Conservation (phyloP, 2,888 invertebrate genomes). For the Beris morrisii region DNA sequence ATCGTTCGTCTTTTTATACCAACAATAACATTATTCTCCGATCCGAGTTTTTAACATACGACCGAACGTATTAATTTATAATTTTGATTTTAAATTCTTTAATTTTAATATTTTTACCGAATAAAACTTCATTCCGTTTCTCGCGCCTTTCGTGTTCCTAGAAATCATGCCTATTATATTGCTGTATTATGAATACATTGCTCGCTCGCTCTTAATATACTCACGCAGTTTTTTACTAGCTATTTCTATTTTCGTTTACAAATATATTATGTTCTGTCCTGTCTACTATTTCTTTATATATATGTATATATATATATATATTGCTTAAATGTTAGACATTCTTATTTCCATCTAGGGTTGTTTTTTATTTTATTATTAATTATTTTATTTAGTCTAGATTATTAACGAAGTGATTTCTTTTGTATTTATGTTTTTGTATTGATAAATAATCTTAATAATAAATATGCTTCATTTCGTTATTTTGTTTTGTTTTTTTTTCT, state of each 20-base stretch:
- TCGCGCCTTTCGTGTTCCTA: background rate
- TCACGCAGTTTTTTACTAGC: constrained; percentile 18
- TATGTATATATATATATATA: constrained; percentile 25
- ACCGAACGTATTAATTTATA: constrained; percentile 4
- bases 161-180: constrained; percentile 5
- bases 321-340: constrained; percentile 24
- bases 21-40: constrained; percentile 41
- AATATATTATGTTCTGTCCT: constrained; percentile 24
- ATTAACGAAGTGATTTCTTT: constrained; percentile 30
- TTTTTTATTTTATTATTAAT: constrained; percentile 24
- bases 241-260: constrained; percentile 28
- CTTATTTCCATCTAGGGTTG: constrained; percentile 19
- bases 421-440: constrained; percentile 27
- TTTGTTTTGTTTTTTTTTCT: constrained; percentile 43
- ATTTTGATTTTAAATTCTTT: constrained; percentile 21
- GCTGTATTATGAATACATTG: background rate
- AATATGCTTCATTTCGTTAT: constrained; percentile 39
- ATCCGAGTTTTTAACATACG: constrained; percentile 41
- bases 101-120: constrained; percentile 2
- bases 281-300: constrained; percentile 15
- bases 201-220: background rate
- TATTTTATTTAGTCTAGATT: constrained; percentile 23
- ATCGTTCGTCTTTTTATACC: constrained; percentile 33
- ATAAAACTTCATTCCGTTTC: background rate
- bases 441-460: constrained; percentile 33